A percentile compares a stretch with the other conserved stretches of the same genome.
Conservation (phyloP, 2,797 vertebrate genomes). For the Hippoglossus hippoglossus region DNA sequence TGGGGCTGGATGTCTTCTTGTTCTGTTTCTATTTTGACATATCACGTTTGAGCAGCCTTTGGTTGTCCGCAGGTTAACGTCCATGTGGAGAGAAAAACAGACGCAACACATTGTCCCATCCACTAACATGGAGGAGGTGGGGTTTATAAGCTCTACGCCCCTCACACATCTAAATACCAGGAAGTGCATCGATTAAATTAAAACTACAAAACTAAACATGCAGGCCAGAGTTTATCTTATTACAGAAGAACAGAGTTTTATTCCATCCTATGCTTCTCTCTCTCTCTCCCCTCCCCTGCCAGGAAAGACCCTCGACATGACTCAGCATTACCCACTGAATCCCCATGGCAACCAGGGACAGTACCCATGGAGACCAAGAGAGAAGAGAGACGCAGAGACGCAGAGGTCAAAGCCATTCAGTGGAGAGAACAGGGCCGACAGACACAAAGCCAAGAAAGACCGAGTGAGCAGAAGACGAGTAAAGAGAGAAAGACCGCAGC, state of each 20-base stretch:
- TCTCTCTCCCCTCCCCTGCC: not conserved
- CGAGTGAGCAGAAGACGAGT: not conserved
- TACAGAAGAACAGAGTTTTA: not conserved
- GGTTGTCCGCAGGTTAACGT: too few species aligned
- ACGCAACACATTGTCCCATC: too few species aligned
- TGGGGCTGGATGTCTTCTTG: too few species aligned
- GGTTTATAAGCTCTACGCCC: too few species aligned
- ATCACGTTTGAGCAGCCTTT: too few species aligned
- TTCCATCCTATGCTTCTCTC: constrained; percentile 4
- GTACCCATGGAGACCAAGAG: constrained; percentile 54
- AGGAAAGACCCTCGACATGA: constrained; percentile 43
- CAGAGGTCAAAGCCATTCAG: constrained; percentile 43
- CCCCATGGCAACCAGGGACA: constrained; percentile 60
- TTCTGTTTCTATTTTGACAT: too few species aligned
- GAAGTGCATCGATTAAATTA: too few species aligned
- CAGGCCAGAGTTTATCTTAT: constrained; percentile 1
- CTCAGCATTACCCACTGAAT: constrained; percentile 57
- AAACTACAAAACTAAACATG: too few species aligned
- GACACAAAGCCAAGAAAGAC: constrained; percentile 8
- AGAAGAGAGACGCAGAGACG: constrained; percentile 17
- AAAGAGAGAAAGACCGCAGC: not conserved
- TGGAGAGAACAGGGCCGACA: constrained; percentile 8
- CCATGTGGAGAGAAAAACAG: too few species aligned
- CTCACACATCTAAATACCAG: too few species aligned
- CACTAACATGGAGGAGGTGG: too few species aligned